These are phyloP conservation scores for Nicator chloris DNA, from an alignment of 2,113 vertebrate genomes.

Conservation along the genomic window DNA sequence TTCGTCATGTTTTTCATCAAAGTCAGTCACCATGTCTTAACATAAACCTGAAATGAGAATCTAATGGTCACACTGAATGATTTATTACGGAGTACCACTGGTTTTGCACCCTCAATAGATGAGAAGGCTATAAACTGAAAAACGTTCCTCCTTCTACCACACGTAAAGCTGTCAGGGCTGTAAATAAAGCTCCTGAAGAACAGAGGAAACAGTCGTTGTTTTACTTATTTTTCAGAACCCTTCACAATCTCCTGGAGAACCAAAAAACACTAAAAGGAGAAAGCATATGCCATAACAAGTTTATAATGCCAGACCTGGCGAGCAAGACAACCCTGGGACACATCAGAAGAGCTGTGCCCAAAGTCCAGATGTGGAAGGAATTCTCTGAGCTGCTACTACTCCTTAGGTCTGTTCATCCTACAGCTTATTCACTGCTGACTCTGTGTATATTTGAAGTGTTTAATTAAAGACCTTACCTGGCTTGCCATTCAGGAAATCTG, in stretches of 20 bases:
- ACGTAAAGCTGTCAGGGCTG: neutral
- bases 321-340: neutral
- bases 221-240: neutral
- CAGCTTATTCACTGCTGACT: neutral
- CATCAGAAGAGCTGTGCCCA: neutral
- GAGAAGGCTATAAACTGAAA: neutral
- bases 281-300: neutral
- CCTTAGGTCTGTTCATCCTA: neutral
- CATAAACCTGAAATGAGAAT: constrained; percentile 66
- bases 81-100: neutral
- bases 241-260: neutral
- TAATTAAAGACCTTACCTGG: neutral
- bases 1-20: constrained; percentile 90
- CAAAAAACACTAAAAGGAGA: neutral
- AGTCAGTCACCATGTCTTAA: constrained; percentile 78
- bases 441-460: rapidly evolving
- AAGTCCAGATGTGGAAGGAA: neutral
- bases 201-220: neutral
- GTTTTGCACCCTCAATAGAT: neutral
- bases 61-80: neutral
- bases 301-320: neutral
- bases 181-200: neutral
- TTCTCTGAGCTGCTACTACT: neutral
- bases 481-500: neutral
- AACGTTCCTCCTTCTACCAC: neutral